phyloP scores from a whole-genome alignment of 2,888 invertebrate species.

The Disparrhopalites patrizii region DNA sequence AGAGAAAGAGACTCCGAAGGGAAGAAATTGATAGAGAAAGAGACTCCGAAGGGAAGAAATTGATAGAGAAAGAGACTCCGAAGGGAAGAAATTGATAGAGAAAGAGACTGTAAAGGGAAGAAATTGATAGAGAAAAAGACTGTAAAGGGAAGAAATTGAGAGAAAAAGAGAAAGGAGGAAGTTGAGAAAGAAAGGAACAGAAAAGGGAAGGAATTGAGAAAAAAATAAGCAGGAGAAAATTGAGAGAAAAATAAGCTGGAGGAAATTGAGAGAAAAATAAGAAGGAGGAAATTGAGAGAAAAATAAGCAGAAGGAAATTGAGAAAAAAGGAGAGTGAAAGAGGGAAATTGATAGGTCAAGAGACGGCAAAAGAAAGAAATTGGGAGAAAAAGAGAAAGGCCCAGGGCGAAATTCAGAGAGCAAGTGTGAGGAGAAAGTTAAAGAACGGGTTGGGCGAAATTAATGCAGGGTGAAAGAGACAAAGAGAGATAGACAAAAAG shows the following conservation, averaged over 20 bases:
- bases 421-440: too few relatives aligned
- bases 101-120: background rate
- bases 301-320: too few relatives aligned
- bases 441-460: background rate
- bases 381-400: background rate
- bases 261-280: too few relatives aligned
- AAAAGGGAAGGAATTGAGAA: background rate
- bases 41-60: too few relatives aligned
- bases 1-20: too few relatives aligned
- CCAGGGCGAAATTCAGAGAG: background rate
- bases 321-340: background rate
- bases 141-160: background rate
- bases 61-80: too few relatives aligned
- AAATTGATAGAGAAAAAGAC: background rate
- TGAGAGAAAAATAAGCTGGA: background rate
- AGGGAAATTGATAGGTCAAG: background rate
- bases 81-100: too few relatives aligned
- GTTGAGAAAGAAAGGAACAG: too few relatives aligned
- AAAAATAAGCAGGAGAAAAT: too few relatives aligned
- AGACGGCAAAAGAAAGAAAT: background rate
- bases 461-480: background rate
- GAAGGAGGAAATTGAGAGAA: too few relatives aligned
- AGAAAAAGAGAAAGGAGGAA: background rate
- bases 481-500: background rate
- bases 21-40: too few relatives aligned